Percentiles rank a stretch among this genome's conserved stretches.
Conservation (phyloP, 2,797 vertebrate genomes). For the Emys orbicularis region DNA sequence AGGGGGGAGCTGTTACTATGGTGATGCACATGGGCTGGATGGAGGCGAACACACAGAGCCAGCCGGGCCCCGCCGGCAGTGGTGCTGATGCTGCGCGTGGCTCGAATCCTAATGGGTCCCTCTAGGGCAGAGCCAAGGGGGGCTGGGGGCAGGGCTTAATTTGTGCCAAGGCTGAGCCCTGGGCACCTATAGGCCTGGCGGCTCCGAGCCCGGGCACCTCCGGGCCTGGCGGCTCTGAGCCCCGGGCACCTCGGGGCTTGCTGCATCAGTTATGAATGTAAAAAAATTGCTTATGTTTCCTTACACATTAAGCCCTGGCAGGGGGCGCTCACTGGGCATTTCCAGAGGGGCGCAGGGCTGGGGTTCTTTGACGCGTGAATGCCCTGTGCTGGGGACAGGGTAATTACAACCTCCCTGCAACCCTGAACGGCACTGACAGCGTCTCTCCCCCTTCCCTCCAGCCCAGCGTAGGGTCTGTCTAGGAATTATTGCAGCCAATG, state of each 20-base stretch:
- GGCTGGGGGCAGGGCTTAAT: background rate
- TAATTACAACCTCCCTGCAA: background rate
- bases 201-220: no score
- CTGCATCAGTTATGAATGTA: background rate
- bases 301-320: no score
- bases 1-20: background rate
- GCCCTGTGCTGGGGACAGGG: no score
- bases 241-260: background rate
- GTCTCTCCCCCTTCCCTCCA: no score
- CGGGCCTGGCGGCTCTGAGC: fast-evolving
- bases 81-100: background rate
- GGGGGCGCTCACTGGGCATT: background rate
- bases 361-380: background rate
- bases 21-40: background rate
- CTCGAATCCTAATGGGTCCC: background rate
- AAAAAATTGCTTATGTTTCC: background rate
- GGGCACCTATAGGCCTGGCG: no score
- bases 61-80: background rate
- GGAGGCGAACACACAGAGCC: background rate
- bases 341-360: no score
- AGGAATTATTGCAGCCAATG: background rate
- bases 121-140: background rate
- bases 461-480: background rate
- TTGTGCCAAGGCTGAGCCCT: background rate
- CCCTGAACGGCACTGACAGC: no score